A percentile compares a stretch with the other conserved stretches of the same genome.
Conservation (phyloP, 1,140 invertebrate genomes). For the Anoplophora glabripennis region DNA sequence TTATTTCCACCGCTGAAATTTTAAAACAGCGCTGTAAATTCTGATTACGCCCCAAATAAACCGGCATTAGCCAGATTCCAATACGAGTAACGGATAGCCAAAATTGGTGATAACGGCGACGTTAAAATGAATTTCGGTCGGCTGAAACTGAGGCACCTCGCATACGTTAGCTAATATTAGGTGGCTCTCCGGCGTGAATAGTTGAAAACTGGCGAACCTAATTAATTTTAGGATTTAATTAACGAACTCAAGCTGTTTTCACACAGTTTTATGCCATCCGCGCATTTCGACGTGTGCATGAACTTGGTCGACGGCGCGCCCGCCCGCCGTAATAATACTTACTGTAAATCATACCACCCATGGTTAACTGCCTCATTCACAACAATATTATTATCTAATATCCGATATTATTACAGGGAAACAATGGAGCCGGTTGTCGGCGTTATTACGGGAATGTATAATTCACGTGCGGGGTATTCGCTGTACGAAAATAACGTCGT, state of each 20-base stretch:
- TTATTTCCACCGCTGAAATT: too few relatives aligned
- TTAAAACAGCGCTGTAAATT: too few relatives aligned
- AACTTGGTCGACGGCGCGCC: not conserved
- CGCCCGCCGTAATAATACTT: not conserved
- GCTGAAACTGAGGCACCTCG: not conserved
- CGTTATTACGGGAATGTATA: too few relatives aligned
- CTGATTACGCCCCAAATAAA: too few relatives aligned
- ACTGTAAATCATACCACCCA: constrained; percentile 10
- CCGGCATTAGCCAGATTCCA: too few relatives aligned
- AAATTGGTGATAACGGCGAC: too few relatives aligned
- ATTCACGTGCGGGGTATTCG: too few relatives aligned
- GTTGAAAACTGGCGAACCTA: constrained; percentile 29
- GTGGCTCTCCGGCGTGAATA: constrained; percentile 24
- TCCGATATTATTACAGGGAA: constrained; percentile 21
- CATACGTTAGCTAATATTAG: constrained; percentile 26
- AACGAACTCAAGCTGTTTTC: constrained; percentile 26
- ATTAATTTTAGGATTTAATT: constrained; percentile 29
- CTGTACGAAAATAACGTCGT: too few relatives aligned
- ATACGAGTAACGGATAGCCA: too few relatives aligned
- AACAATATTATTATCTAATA: constrained; percentile 27
- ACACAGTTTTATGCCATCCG: constrained; percentile 23
- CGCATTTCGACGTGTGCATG: not conserved
- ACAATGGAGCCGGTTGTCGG: constrained; percentile 17
- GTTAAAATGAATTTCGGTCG: too few relatives aligned
- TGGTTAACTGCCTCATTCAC: constrained; percentile 7